phyloP scores from a whole-genome alignment of 1,140 invertebrate genomes.

The Asobara japonica region DNA sequence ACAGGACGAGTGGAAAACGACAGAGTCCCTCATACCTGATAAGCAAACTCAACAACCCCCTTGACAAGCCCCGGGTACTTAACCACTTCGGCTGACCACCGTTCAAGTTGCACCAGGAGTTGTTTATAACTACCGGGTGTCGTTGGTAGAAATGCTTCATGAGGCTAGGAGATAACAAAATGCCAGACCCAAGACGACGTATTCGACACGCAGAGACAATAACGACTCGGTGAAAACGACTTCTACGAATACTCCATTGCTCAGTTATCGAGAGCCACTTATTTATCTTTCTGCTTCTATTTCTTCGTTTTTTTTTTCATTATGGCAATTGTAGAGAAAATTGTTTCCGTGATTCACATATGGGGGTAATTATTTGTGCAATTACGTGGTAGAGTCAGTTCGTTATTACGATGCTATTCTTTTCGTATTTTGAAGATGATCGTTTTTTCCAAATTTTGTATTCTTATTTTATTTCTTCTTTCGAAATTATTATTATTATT shows the following conservation, averaged over 20 bases:
- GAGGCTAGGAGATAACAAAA: slow-evolving; percentile 18
- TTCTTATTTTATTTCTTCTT: too few relatives aligned
- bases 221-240: slow-evolving; percentile 21
- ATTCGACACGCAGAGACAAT: slow-evolving; percentile 31
- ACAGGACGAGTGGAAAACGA: neutral
- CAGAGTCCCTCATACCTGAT: neutral
- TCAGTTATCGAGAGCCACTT: neutral
- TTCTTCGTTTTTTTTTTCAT: neutral
- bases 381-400: neutral
- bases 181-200: slow-evolving; percentile 1
- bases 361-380: neutral
- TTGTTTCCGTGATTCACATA: neutral
- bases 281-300: slow-evolving; percentile 2
- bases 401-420: neutral
- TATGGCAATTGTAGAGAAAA: neutral
- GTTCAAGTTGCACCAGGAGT: slow-evolving; percentile 1
- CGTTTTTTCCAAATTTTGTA: too few relatives aligned
- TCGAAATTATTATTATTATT: too few relatives aligned
- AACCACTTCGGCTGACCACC: slow-evolving; percentile 12
- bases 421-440: neutral
- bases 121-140: slow-evolving; percentile 11
- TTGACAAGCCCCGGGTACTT: neutral
- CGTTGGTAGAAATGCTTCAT: slow-evolving; percentile 12
- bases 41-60: neutral
- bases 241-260: slow-evolving; percentile 11